phyloP scores from a whole-genome alignment of 1,140 invertebrate genomes.

The Reticulitermes speratus region DNA sequence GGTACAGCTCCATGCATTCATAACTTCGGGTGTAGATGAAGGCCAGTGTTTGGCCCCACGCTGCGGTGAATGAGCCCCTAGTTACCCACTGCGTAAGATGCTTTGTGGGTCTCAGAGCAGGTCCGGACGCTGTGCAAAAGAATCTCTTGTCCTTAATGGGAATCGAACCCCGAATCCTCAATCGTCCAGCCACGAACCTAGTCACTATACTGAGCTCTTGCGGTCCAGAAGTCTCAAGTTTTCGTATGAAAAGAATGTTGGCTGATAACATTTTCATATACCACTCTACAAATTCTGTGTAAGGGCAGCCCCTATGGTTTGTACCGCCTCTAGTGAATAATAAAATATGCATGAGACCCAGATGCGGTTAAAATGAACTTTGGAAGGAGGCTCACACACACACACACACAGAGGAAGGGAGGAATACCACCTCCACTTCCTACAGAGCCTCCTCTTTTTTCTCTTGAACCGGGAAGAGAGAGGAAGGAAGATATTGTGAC shows the following conservation, averaged over 20 bases:
- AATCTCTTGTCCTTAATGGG: too few species aligned
- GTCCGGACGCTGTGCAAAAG: too few species aligned
- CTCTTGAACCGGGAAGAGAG: not conserved
- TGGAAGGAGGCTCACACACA: not conserved
- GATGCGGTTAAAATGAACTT: conserved; percentile 26
- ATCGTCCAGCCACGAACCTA: too few species aligned
- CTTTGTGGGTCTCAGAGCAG: too few species aligned
- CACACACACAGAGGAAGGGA: not conserved
- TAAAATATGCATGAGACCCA: conserved; percentile 27
- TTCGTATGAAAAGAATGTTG: not conserved
- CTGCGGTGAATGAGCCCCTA: too few species aligned
- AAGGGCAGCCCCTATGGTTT: not conserved
- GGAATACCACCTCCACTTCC: not conserved
- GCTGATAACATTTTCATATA: not conserved
- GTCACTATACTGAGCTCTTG: too few species aligned
- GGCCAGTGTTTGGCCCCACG: too few species aligned
- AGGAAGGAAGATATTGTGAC: conserved; percentile 5
- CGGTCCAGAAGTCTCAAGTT: too few species aligned
- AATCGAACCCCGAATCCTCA: too few species aligned
- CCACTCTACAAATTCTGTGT: not conserved
- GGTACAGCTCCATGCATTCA: too few species aligned
- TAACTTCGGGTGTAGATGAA: too few species aligned
- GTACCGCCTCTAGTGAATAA: not conserved
- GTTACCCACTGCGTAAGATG: too few species aligned
- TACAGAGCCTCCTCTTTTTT: not conserved